These are phyloP conservation scores for Hofmannophila pseudospretella DNA, from an alignment of 2,888 invertebrate species.

Conservation along the genomic window DNA sequence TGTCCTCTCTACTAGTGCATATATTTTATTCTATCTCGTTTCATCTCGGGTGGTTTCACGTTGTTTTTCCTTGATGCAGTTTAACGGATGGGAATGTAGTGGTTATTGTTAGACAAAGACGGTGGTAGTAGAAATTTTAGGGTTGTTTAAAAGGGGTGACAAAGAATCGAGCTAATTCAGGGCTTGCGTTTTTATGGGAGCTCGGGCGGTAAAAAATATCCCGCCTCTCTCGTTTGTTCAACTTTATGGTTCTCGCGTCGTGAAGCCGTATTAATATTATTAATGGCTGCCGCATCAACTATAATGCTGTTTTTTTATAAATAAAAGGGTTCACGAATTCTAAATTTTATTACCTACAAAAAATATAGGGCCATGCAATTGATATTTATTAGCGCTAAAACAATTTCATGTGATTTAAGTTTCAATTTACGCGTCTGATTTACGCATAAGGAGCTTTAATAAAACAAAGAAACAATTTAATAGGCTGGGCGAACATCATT, in stretches of 20 bases:
- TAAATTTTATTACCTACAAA: constrained; percentile 4
- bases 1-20: constrained; percentile 74
- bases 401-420: too few relatives aligned
- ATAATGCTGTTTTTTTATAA: constrained; percentile 46
- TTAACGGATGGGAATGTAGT: constrained; percentile 77
- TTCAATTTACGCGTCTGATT: not conserved
- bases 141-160: constrained; percentile 76
- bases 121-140: constrained; percentile 73
- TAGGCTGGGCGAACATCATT: not conserved
- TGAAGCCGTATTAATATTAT: constrained; percentile 71
- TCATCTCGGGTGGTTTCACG: constrained; percentile 74
- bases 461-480: not conserved
- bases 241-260: constrained; percentile 67
- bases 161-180: constrained; percentile 77
- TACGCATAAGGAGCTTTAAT: not conserved
- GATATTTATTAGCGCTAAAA: too few relatives aligned
- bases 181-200: constrained; percentile 74
- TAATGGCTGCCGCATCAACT: constrained; percentile 66
- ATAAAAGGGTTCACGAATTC: constrained; percentile 38
- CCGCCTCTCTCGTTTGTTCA: constrained; percentile 77
- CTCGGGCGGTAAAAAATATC: constrained; percentile 74
- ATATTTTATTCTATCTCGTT: constrained; percentile 78
- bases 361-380: too few relatives aligned
- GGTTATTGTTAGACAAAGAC: constrained; percentile 78
- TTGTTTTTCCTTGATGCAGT: constrained; percentile 78